These are phyloP conservation scores for Eupithecia inturbata DNA, from an alignment of 2,888 invertebrate genomes.

Conservation along the genomic window DNA sequence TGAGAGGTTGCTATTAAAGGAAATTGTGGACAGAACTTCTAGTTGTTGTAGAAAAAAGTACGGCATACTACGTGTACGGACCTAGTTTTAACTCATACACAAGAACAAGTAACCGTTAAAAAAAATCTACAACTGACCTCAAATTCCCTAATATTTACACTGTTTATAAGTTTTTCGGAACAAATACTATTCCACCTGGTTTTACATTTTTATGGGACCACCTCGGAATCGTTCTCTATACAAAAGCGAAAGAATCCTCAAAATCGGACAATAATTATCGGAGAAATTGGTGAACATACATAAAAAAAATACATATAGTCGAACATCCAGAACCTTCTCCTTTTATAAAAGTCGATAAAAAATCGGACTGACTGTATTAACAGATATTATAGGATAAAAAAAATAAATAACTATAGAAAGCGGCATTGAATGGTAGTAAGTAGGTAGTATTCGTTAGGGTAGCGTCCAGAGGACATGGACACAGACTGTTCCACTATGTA, in stretches of 20 bases:
- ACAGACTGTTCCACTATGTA: constrained; percentile 75
- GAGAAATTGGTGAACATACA: neutral
- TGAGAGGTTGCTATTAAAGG: neutral
- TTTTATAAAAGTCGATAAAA: too few species aligned
- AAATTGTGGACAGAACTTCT: neutral
- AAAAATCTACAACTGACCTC: neutral
- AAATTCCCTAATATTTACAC: too few species aligned
- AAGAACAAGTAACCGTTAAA: neutral
- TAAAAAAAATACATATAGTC: neutral
- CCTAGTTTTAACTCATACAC: too few species aligned
- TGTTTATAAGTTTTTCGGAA: neutral
- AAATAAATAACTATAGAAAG: neutral
- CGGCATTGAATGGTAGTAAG: neutral
- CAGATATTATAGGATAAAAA: too few species aligned
- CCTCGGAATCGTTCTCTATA: neutral
- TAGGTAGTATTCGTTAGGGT: neutral
- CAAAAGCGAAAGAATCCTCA: neutral
- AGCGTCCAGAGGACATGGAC: constrained; percentile 36
- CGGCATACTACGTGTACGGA: neutral
- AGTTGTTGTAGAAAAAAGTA: neutral
- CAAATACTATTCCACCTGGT: neutral
- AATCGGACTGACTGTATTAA: neutral
- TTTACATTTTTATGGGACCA: neutral
- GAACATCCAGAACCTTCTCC: too few species aligned
- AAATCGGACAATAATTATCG: too few species aligned